A percentile compares a stretch with the other conserved stretches of the same genome.
Conservation (phyloP, 30 jellyfish, hydroid and myxozoan species). For the Aurelia sp. region DNA sequence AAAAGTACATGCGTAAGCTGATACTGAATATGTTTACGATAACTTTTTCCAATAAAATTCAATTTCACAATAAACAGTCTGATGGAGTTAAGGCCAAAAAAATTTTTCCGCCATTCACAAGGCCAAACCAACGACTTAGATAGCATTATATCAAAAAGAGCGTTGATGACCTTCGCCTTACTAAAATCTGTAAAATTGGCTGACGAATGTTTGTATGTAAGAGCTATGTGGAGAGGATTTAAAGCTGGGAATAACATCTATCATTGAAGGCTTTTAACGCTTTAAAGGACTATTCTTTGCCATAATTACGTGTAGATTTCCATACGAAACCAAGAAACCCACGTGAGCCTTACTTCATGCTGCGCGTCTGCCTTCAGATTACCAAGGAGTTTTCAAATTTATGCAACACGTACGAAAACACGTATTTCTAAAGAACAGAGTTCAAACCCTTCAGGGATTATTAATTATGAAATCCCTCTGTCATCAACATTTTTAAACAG, state of each 20-base stretch:
- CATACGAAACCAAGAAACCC: constrained; percentile 46
- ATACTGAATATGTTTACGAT: too few species aligned
- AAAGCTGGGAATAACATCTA: constrained; percentile 12
- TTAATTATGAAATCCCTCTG: not conserved
- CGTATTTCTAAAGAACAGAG: constrained; percentile 2
- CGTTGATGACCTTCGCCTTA: constrained; percentile 1
- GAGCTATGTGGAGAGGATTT: not conserved
- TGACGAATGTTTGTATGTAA: constrained; percentile 16
- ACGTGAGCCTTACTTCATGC: constrained; percentile 38
- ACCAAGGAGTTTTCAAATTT: constrained; percentile 31
- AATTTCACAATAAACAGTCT: too few species aligned
- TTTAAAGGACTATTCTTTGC: not conserved
- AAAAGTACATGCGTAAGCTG: too few species aligned
- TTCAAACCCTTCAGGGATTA: constrained; percentile 50
- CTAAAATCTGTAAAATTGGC: constrained; percentile 17
- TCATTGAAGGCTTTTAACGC: constrained; percentile 19
- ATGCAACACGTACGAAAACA: constrained; percentile 30
- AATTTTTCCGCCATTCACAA: not conserved
- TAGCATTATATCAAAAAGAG: not conserved
- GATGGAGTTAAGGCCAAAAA: too few species aligned
- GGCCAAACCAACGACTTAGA: not conserved
- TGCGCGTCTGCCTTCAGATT: constrained; percentile 76
- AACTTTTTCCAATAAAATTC: too few species aligned
- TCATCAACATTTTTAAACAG: too few species aligned
- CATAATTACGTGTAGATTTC: constrained; percentile 66